Evolutionary conservation across 2,797 vertebrate genomes (phyloP).

Genomic region (Odontamblyopus rebecca): DNA sequence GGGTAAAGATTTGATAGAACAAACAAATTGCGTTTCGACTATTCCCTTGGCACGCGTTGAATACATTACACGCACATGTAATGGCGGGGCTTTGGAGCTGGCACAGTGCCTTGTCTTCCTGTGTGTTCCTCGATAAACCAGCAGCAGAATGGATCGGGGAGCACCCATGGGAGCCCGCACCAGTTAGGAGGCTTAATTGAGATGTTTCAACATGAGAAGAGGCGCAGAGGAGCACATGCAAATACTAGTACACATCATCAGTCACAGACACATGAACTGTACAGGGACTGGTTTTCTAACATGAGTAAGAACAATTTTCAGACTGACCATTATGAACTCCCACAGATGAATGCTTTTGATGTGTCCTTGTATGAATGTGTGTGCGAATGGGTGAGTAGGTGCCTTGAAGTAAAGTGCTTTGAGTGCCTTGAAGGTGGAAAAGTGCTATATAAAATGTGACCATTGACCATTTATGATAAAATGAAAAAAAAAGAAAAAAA

Average conservation of each 20-base stretch:
- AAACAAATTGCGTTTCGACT: constrained; percentile 31
- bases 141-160: constrained; percentile 42
- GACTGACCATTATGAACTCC: no score
- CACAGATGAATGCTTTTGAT: no score
- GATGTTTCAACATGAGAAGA: constrained; percentile 40
- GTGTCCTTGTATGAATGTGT: no score
- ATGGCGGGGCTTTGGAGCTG: constrained; percentile 41
- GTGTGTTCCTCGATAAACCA: constrained; percentile 48
- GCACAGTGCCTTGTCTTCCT: constrained; percentile 40
- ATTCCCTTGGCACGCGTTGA: constrained; percentile 32
- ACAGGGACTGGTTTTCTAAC: neutral
- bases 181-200: constrained; percentile 42
- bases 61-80: constrained; percentile 32
- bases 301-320: no score
- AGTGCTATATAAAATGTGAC: no score
- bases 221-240: constrained; percentile 16
- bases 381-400: no score
- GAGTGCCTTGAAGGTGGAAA: no score
- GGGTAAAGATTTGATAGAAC: constrained; percentile 27
- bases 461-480: no score
- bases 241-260: constrained; percentile 30
- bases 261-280: constrained; percentile 4
- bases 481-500: no score
- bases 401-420: no score
- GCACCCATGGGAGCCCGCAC: constrained; percentile 23